Evolutionary conservation across 2,888 invertebrate species (phyloP).

Genomic region (Noctua fimbriata): DNA sequence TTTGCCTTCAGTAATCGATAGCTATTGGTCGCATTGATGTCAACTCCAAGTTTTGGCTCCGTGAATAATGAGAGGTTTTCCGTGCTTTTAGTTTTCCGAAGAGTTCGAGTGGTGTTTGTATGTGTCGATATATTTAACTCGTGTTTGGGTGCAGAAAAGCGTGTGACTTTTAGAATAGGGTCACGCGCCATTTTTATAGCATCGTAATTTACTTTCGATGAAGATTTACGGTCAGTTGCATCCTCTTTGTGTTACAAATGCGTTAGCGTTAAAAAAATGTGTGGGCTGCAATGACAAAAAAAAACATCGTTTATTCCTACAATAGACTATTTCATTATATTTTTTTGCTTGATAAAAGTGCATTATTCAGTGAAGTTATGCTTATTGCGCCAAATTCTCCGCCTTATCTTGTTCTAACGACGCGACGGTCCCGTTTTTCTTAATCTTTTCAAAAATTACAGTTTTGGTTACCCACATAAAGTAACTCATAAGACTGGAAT

Average conservation of each 20-base stretch:
- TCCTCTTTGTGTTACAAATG: conserved; percentile 6
- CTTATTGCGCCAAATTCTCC: background rate
- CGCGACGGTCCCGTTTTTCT: background rate
- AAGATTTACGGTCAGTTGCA: conserved; percentile 32
- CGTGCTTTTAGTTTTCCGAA: conserved; percentile 50
- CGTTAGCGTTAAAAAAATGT: conserved; percentile 6
- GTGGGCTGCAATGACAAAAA: background rate
- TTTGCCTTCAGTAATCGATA: conserved; percentile 61
- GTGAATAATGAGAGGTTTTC: conserved; percentile 58
- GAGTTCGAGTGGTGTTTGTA: conserved; percentile 49
- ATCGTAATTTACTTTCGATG: conserved; percentile 33
- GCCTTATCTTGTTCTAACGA: background rate
- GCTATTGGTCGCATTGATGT: conserved; percentile 63
- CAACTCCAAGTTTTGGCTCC: conserved; percentile 58
- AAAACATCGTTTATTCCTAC: background rate
- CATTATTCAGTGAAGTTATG: background rate
- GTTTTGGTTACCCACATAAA: background rate
- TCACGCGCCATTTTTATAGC: conserved; percentile 36
- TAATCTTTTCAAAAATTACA: background rate
- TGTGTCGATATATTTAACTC: conserved; percentile 54
- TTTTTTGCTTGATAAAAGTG: too few relatives aligned
- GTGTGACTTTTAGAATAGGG: conserved; percentile 42
- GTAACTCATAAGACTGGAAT: background rate
- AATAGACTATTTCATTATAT: background rate
- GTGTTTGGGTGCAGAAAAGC: conserved; percentile 31